Conservation (phyloP, 2,888 invertebrate species). For the Cyaniris semiargus region DNA sequence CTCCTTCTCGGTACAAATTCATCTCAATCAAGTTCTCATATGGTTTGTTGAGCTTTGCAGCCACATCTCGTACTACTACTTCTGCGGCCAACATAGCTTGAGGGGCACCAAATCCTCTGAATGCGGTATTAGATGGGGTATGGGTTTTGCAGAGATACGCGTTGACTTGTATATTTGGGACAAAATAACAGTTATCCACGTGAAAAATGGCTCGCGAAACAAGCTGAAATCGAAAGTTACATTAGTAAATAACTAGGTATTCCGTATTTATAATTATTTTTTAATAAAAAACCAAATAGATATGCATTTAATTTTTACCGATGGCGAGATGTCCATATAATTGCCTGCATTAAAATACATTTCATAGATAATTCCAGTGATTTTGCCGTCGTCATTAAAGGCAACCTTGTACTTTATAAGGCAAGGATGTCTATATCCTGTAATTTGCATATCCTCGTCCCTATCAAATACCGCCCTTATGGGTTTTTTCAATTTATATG, state of each 20-base stretch:
- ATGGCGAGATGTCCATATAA: constrained; percentile 85
- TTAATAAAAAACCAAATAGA: neutral
- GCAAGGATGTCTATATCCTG: constrained; percentile 91
- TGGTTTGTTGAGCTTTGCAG: constrained; percentile 83
- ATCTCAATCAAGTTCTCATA: constrained; percentile 82
- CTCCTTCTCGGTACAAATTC: constrained; percentile 91
- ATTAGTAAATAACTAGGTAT: constrained; percentile 1
- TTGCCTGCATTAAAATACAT: constrained; percentile 88
- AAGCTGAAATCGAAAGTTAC: constrained; percentile 77
- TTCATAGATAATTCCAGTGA: constrained; percentile 82
- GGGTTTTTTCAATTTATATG: constrained; percentile 85
- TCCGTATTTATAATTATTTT: neutral
- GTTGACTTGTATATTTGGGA: constrained; percentile 85
- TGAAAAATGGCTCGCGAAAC: constrained; percentile 89
- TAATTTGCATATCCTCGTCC: constrained; percentile 91
- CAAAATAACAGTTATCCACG: constrained; percentile 89
- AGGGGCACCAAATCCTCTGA: constrained; percentile 94
- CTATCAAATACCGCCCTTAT: constrained; percentile 89
- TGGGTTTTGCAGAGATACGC: constrained; percentile 93
- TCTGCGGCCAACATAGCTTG: constrained; percentile 94
- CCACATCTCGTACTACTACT: constrained; percentile 87
- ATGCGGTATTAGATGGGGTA: constrained; percentile 94
- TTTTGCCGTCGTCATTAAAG: constrained; percentile 84
- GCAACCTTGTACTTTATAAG: constrained; percentile 87
- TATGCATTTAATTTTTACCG: constrained; percentile 65